Conservation (phyloP, 2,888 invertebrate species). For the Allolobophora icterica region DNA sequence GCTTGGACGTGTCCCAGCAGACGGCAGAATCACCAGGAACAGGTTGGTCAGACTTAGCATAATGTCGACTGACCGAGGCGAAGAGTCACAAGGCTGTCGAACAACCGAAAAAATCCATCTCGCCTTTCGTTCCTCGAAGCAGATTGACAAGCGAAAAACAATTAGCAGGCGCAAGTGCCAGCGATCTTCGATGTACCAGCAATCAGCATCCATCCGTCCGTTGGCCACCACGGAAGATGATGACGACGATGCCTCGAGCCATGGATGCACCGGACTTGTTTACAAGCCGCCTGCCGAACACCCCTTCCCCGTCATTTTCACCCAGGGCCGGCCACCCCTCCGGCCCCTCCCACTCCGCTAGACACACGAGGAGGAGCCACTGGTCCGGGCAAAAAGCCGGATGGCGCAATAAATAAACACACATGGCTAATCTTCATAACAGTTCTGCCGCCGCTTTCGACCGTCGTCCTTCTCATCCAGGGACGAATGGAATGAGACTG, state of each 20-base stretch:
- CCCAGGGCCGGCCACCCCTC: not conserved
- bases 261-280: slow-evolving; percentile 17
- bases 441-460: not conserved
- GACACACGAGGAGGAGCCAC: slow-evolving; percentile 14
- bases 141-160: slow-evolving; percentile 8
- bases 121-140: not conserved
- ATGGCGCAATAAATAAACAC: slow-evolving; percentile 28
- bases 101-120: not conserved
- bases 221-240: slow-evolving; percentile 4
- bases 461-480: not conserved
- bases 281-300: not conserved
- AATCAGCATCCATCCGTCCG: not conserved
- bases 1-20: not conserved
- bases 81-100: not conserved
- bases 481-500: slow-evolving; percentile 3
- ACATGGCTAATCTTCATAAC: slow-evolving; percentile 29
- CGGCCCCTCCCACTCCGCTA: not conserved
- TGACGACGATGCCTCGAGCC: not conserved
- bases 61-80: not conserved
- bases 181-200: not conserved
- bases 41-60: not conserved
- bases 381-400: slow-evolving; percentile 14
- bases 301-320: slow-evolving; percentile 17
- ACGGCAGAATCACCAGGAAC: not conserved
- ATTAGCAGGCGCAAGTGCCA: not conserved